A percentile compares a stretch with the other conserved stretches of the same genome.
phyloP scores from a whole-genome alignment of 2,797 vertebrate species.

The Sebastes hubbsi region DNA sequence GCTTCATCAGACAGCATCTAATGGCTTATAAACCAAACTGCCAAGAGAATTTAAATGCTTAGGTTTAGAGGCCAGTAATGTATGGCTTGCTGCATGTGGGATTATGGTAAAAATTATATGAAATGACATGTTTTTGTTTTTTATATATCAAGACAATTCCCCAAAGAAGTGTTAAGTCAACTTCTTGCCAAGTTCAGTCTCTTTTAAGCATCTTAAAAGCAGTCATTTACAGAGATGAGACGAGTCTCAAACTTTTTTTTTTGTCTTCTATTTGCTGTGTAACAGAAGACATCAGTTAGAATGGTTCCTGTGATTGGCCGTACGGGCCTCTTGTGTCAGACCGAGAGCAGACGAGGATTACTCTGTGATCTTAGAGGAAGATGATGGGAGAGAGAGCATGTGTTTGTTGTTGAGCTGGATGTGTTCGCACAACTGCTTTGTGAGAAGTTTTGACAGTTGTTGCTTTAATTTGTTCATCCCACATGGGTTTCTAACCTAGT shows the following conservation, averaged over 20 bases:
- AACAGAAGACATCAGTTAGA: constrained; percentile 11
- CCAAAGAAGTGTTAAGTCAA: constrained; percentile 20
- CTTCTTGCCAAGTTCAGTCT: constrained; percentile 8
- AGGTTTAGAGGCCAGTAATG: constrained; percentile 45
- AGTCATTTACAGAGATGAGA: constrained; percentile 14
- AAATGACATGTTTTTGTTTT: constrained; percentile 4
- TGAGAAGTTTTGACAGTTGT: constrained; percentile 13
- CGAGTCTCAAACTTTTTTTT: constrained; percentile 1
- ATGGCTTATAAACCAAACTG: constrained; percentile 54
- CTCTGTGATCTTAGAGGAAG: constrained; percentile 36
- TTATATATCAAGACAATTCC: constrained; percentile 21
- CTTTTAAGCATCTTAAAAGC: not conserved
- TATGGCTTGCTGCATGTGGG: constrained; percentile 46
- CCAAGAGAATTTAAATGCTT: constrained; percentile 40
- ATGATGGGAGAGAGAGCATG: constrained; percentile 2
- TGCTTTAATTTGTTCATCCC: constrained; percentile 39
- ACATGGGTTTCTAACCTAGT: not conserved
- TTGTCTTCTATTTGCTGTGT: constrained; percentile 17
- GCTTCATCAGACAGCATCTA: constrained; percentile 60
- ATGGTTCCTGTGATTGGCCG: constrained; percentile 14
- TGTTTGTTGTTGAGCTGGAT: constrained; percentile 19
- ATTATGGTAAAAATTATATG: constrained; percentile 22
- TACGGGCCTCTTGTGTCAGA: constrained; percentile 17
- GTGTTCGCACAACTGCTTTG: constrained; percentile 8
- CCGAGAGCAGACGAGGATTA: constrained; percentile 21